These are phyloP conservation scores for Perizoma affinitatum DNA, from an alignment of 2,888 invertebrate genomes.

Conservation along the genomic window DNA sequence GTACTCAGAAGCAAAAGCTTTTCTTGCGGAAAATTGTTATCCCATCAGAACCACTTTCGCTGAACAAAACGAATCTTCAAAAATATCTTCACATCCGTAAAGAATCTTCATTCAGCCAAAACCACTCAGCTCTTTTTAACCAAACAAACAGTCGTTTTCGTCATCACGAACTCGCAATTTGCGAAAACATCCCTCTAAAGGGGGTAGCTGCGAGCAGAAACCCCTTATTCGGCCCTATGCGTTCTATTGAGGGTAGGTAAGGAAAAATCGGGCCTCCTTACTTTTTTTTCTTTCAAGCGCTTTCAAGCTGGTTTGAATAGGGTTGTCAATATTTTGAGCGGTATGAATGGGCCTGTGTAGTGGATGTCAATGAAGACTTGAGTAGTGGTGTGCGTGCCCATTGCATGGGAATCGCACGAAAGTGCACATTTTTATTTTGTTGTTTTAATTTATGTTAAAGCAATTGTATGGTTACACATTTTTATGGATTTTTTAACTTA, in stretches of 20 bases:
- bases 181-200: conserved; percentile 59
- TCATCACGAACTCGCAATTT: conserved; percentile 61
- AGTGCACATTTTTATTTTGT: too few species aligned
- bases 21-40: neutral
- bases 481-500: too few species aligned
- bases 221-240: conserved; percentile 43
- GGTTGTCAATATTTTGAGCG: conserved; percentile 82
- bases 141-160: conserved; percentile 44
- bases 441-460: too few species aligned
- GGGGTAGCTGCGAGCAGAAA: conserved; percentile 41
- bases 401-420: conserved; percentile 28
- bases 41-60: conserved; percentile 7
- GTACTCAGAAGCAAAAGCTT: conserved; percentile 1
- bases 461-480: too few species aligned
- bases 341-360: conserved; percentile 72
- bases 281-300: conserved; percentile 70
- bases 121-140: conserved; percentile 40
- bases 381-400: conserved; percentile 61
- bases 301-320: conserved; percentile 71
- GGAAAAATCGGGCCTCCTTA: conserved; percentile 72
- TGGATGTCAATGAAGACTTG: conserved; percentile 72
- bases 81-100: conserved; percentile 23
- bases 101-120: conserved; percentile 36
- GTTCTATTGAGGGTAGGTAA: conserved; percentile 67
- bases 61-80: conserved; percentile 25